These are phyloP conservation scores for Xiphorhynchus erythropygius DNA, from an alignment of 2,797 vertebrate species.

Conservation along the genomic window DNA sequence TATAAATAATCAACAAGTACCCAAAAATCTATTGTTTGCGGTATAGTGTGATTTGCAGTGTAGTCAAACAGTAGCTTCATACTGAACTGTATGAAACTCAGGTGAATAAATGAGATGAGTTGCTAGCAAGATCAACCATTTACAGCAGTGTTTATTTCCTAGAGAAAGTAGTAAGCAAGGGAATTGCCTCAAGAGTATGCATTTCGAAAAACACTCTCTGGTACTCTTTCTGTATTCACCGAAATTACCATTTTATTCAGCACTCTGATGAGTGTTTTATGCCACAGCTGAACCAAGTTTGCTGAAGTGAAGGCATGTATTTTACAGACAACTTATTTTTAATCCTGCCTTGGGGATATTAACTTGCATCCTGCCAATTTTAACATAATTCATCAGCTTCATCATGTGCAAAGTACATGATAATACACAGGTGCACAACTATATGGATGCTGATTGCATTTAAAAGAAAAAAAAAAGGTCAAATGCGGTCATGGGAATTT, in stretches of 20 bases:
- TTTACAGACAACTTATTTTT: background rate
- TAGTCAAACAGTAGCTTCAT: background rate
- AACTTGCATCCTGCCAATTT: background rate
- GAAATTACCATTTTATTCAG: background rate
- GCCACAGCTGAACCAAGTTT: background rate
- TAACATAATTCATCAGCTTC: background rate
- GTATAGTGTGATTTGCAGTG: background rate
- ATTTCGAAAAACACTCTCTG: background rate
- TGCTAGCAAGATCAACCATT: background rate
- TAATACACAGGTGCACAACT: background rate
- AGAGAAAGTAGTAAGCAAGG: background rate
- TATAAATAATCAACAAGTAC: background rate
- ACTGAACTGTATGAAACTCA: background rate
- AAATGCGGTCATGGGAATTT: constrained; percentile 38
- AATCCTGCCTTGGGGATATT: background rate
- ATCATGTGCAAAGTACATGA: background rate
- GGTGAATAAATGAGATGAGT: background rate
- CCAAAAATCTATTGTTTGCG: background rate
- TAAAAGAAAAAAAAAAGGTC: background rate
- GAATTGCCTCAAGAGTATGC: background rate
- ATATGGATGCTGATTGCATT: background rate
- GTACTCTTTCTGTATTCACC: background rate
- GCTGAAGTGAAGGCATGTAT: background rate
- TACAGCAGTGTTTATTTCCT: background rate
- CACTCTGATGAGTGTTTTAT: background rate